Evolutionary conservation across 2,797 vertebrate species (phyloP), one percentile per base, ranked within the genome.

Genomic region (Sus cebifrons): DNA sequence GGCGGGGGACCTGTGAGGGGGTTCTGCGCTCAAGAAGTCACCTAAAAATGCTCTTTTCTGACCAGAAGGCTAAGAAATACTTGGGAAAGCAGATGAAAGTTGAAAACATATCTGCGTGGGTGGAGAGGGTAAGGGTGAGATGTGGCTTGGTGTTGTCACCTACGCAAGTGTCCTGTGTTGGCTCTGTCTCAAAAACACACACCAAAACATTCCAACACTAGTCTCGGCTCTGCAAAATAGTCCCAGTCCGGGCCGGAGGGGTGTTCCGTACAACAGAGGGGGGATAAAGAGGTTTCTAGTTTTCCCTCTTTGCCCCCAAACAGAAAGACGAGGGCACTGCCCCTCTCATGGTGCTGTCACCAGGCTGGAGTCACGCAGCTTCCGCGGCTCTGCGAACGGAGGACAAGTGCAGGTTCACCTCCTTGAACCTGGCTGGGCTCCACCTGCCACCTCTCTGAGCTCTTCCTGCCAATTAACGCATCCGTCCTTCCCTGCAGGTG

Each of bases 401-500:
- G 89, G 49, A 6, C 17, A 75, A 83, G 70, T 13, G 78, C n/a
- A 36, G 36, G 36, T 36, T 36, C 36, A 17, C 56, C 86, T 94
- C 77, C 60, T 65, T 18, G 73, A 49, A 12, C 1, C 2, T 95
- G 97, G 96, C 97, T 0, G 5, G 1, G 56, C 52, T 87, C 96
- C 96, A 96, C 77, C 89, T 65, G 62, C 96, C 93, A 54, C 92
- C 36, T 4, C 75, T 77, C 7, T 1, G 16, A 70, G 54, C 71
- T 91, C 91, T 96, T 97, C 96, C 97, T 97, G 97, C 97, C 97
- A 96, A 84, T 98, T 97, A 97, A 25, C 67, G 56, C 93, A 92
- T 96, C 97, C 96, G 23, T 95, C 96, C 96, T 85, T 96, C 97
- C 86, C 96, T 52, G 58, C 97, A 94, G 97, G 97, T 96, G 93